Conservation (phyloP, 1,140 invertebrate species). For the Bombus pyrosoma region DNA sequence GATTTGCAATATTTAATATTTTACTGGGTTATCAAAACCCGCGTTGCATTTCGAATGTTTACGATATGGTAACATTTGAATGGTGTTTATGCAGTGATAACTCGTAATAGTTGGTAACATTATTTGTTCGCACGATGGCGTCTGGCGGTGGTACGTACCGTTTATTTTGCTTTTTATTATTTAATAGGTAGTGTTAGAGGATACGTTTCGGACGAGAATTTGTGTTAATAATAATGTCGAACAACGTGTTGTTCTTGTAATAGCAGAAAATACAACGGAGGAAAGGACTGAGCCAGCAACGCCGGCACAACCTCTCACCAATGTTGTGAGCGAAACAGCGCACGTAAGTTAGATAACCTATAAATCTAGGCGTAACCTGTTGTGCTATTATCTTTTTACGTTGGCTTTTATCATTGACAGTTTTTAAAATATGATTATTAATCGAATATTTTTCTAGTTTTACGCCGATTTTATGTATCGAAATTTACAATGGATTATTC, state of each 20-base stretch:
- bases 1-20: not conserved
- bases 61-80: slow-evolving; percentile 42
- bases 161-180: slow-evolving; percentile 58
- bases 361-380: slow-evolving; percentile 19
- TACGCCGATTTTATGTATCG: too few relatives aligned
- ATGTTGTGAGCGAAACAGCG: slow-evolving; percentile 74
- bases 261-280: slow-evolving; percentile 65
- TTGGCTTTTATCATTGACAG: not conserved
- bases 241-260: slow-evolving; percentile 30
- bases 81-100: slow-evolving; percentile 31
- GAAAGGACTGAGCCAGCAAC: slow-evolving; percentile 66
- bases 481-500: not conserved
- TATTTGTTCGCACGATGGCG: slow-evolving; percentile 72
- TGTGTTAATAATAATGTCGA: slow-evolving; percentile 5
- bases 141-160: slow-evolving; percentile 70
- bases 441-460: not conserved
- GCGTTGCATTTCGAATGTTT: too few relatives aligned
- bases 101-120: slow-evolving; percentile 52
- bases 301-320: slow-evolving; percentile 66
- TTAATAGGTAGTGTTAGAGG: slow-evolving; percentile 32
- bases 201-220: not conserved
- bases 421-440: too few relatives aligned
- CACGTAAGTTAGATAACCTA: slow-evolving; percentile 76
- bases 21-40: not conserved
- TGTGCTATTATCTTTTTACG: not conserved